A percentile compares a stretch with the other conserved stretches of the same genome.
Evolutionary conservation across 2,113 vertebrate species (phyloP).

Genomic region (Corythornis madagascariensis): DNA sequence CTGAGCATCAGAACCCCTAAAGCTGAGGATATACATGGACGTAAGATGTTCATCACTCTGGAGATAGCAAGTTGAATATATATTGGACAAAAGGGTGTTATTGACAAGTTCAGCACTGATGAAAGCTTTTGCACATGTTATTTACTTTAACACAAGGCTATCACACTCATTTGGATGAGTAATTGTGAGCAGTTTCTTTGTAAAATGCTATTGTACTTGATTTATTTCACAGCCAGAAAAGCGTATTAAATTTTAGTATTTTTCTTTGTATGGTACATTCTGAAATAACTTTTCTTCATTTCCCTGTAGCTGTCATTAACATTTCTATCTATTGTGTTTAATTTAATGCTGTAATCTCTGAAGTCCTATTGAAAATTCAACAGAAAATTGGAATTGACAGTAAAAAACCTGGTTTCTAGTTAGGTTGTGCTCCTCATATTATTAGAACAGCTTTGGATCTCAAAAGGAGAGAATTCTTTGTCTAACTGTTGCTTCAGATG

Average conservation of each 20-base stretch:
- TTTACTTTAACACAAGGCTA: constrained; percentile 3
- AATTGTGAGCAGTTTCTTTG: constrained; percentile 28
- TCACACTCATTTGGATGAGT: constrained; percentile 5
- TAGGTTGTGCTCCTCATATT: neutral
- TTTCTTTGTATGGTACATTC: neutral
- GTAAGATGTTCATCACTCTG: neutral
- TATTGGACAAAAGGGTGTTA: constrained; percentile 8
- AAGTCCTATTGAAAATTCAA: neutral
- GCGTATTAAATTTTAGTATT: neutral
- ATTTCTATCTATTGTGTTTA: constrained; percentile 16
- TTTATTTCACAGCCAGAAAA: constrained; percentile 23
- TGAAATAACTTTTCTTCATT: constrained; percentile 5
- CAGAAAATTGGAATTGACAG: neutral
- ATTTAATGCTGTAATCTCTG: constrained; percentile 30
- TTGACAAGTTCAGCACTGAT: neutral
- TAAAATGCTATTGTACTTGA: constrained; percentile 11
- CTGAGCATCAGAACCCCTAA: neutral
- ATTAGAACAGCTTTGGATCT: neutral
- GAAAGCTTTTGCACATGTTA: constrained; percentile 2
- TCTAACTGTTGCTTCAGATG: neutral
- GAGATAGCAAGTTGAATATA: neutral
- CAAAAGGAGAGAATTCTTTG: neutral
- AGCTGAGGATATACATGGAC: neutral
- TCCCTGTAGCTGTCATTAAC: neutral
- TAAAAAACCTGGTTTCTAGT: neutral